These are phyloP conservation scores for Staurois parvus DNA, from an alignment of 2,797 vertebrate genomes.

Conservation along the genomic window DNA sequence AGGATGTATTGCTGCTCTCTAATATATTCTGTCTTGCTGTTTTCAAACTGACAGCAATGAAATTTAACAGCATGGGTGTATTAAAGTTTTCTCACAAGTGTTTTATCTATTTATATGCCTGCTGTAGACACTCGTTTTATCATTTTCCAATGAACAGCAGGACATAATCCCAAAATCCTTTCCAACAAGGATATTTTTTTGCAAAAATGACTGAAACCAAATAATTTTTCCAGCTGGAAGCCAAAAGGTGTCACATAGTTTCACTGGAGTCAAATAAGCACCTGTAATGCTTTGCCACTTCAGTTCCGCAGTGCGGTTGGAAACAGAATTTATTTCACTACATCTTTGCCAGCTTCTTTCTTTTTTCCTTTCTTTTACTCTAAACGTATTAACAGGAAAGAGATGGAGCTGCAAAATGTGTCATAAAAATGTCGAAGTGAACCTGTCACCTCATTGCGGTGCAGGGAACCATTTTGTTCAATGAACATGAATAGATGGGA, in stretches of 20 bases:
- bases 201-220: constrained; percentile 57
- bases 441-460: background rate
- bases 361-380: constrained; percentile 31
- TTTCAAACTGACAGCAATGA: constrained; percentile 51
- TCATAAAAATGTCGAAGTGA: constrained; percentile 20
- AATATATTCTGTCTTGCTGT: constrained; percentile 42
- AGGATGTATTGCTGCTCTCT: constrained; percentile 11
- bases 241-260: constrained; percentile 67
- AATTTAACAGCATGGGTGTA: constrained; percentile 56
- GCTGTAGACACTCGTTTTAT: constrained; percentile 60
- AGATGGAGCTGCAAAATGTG: constrained; percentile 34
- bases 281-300: constrained; percentile 62
- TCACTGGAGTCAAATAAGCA: constrained; percentile 63
- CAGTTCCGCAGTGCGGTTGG: constrained; percentile 52
- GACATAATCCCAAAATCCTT: constrained; percentile 65
- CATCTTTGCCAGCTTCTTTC: constrained; percentile 20
- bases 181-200: constrained; percentile 56
- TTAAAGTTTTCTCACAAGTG: constrained; percentile 54
- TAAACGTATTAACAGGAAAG: constrained; percentile 48
- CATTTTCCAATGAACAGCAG: constrained; percentile 63
- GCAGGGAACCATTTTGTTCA: background rate
- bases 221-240: constrained; percentile 70
- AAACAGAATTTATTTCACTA: constrained; percentile 49
- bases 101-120: constrained; percentile 59
- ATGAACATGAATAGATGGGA: background rate